A percentile compares a stretch with the other conserved stretches of the same genome.
Conservation (phyloP, 2,888 invertebrate genomes). For the Podotricha telesiphe region DNA sequence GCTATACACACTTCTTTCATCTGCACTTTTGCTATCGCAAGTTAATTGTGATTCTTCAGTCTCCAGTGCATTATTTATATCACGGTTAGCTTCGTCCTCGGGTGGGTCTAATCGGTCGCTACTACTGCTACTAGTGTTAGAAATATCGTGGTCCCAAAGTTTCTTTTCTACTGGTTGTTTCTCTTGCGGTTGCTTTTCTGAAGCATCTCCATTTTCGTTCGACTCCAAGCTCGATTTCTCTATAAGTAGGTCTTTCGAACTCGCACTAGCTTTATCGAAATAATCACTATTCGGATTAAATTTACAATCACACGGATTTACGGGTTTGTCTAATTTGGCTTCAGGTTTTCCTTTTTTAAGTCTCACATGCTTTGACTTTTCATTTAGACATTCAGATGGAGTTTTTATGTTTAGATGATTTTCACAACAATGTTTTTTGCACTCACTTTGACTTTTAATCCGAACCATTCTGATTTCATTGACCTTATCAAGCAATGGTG, state of each 20-base stretch:
- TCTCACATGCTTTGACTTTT: conserved; percentile 73
- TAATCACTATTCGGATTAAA: conserved; percentile 65
- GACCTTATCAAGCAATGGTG: conserved; percentile 85
- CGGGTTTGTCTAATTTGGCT: conserved; percentile 56
- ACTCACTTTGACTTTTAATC: conserved; percentile 65
- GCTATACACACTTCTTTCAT: conserved; percentile 76
- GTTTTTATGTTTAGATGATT: conserved; percentile 61
- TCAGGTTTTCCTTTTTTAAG: conserved; percentile 75
- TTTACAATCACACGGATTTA: conserved; percentile 66
- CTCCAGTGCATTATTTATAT: conserved; percentile 57
- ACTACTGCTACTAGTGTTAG: conserved; percentile 83
- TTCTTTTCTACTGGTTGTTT: conserved; percentile 66
- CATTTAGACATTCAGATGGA: conserved; percentile 61
- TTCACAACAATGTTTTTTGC: conserved; percentile 71
- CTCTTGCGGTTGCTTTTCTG: conserved; percentile 58
- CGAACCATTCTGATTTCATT: conserved; percentile 74
- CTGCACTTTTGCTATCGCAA: conserved; percentile 70
- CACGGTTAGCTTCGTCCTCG: conserved; percentile 54
- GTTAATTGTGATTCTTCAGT: conserved; percentile 68
- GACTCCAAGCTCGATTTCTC: conserved; percentile 82
- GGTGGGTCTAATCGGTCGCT: conserved; percentile 77
- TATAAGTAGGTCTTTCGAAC: conserved; percentile 88
- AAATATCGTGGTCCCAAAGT: conserved; percentile 81
- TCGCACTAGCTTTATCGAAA: conserved; percentile 87
- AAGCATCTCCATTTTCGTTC: conserved; percentile 71